Conservation (phyloP, 2,888 invertebrate genomes). For the Drosophila peninsularis region DNA sequence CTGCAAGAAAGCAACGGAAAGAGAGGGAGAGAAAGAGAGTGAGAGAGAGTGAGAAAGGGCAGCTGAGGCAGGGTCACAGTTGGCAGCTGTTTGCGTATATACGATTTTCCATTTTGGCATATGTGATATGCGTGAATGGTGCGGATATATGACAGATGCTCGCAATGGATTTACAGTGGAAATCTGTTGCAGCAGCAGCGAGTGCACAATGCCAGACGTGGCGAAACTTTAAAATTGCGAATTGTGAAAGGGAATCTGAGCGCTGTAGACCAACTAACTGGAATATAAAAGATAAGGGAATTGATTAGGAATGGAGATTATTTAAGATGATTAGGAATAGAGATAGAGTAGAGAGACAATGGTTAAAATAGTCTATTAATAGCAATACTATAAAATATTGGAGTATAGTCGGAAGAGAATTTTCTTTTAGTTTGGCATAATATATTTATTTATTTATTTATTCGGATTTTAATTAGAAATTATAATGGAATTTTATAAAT, state of each 20-base stretch:
- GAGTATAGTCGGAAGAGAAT: too few species aligned
- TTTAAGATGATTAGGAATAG: too few species aligned
- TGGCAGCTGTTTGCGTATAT: conserved; percentile 35
- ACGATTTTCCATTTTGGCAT: conserved; percentile 36
- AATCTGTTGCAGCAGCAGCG: background rate
- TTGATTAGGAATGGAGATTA: too few species aligned
- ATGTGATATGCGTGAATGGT: conserved; percentile 4
- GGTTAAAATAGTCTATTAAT: too few species aligned
- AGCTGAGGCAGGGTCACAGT: background rate
- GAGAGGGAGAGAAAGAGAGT: background rate
- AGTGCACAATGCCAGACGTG: background rate
- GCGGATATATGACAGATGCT: conserved; percentile 19
- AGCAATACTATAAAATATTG: too few species aligned
- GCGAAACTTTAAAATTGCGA: background rate
- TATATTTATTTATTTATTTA: too few species aligned
- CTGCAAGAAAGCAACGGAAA: background rate
- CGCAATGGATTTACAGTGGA: conserved; percentile 7
- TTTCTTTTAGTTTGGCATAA: too few species aligned
- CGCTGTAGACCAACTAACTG: too few species aligned
- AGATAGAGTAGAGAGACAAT: too few species aligned
- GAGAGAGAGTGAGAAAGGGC: background rate
- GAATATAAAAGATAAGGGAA: too few species aligned
- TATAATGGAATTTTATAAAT: too few species aligned
- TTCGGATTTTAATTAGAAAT: too few species aligned
- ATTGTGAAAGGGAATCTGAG: background rate